A percentile compares a stretch with the other conserved stretches of the same genome.
Conservation (phyloP, 2,888 invertebrate species). For the Salticus scenicus region DNA sequence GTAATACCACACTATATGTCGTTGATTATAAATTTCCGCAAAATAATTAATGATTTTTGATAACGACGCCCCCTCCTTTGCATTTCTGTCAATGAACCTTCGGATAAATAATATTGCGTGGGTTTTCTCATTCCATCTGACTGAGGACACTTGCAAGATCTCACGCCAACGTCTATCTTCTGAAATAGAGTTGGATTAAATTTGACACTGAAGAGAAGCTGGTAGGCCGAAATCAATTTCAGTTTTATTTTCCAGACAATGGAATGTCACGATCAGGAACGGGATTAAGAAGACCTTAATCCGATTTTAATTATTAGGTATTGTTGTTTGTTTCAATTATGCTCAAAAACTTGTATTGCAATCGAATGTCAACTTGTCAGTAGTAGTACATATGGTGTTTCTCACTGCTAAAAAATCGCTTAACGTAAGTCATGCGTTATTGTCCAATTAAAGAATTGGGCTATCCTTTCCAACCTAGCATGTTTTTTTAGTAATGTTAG, state of each 20-base stretch:
- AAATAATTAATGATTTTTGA: too few relatives aligned
- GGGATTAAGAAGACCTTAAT: conserved; percentile 1
- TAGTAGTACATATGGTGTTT: too few relatives aligned
- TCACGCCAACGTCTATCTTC: background rate
- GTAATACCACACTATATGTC: too few relatives aligned
- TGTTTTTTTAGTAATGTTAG: too few relatives aligned
- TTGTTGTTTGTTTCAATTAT: background rate
- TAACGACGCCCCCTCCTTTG: background rate
- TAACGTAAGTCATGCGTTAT: too few relatives aligned
- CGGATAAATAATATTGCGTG: conserved; percentile 15
- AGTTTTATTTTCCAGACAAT: conserved; percentile 20
- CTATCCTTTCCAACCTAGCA: too few relatives aligned
- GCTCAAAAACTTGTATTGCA: too few relatives aligned
- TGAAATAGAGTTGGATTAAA: background rate
- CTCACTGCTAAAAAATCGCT: too few relatives aligned
- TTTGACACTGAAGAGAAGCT: background rate
- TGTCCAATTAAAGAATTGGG: too few relatives aligned
- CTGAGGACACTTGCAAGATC: background rate
- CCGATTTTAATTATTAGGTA: background rate
- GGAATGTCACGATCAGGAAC: background rate
- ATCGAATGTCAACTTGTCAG: too few relatives aligned
- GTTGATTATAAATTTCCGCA: too few relatives aligned
- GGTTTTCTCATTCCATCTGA: background rate
- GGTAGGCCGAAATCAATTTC: background rate
- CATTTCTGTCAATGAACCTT: conserved; percentile 48